Base-by-base conservation (phyloP, 2,888 invertebrate genomes). In the Dicycla oo region DNA sequence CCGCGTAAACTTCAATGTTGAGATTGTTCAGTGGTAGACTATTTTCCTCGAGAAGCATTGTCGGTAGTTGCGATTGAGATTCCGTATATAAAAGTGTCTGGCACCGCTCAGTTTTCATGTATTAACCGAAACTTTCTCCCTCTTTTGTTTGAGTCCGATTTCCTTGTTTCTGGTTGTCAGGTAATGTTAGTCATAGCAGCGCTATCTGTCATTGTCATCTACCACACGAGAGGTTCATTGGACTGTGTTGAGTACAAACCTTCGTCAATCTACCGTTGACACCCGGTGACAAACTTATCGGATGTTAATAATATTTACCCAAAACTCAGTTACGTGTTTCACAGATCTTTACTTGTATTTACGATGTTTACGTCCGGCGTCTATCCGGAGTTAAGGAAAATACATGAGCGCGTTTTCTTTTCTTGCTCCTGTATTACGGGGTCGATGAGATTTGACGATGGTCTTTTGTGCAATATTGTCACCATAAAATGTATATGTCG, bases 251-350 rank as follows among this genome's bases (percentile, higher is more conserved):
- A 72, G 69, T 43, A 67, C 53, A 70, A 60, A 85, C 84, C 84
- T 84, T 85, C 82, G 84, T 85, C 86, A 85, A 74, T 78, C 76
- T 62, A 71, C 45, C 15, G 72, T 51, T 81, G 84, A 81, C 79
- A 66, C 75, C 15, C 57, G 23, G 68, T 72, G 81, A 81, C 77
- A 80, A 81, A 84, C 84, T 79, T 81, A 78, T 78, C 56, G 70
- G 54, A 61, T 64, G 65, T 65, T 77, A 74, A 71, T 81, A 72
- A n/a, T 80, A 69, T 64, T 70, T 81, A 78, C 71, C 67, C 58
- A n/a, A 68, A 77, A 68, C 69, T 74, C 62, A 69, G 73, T 78
- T 75, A 73, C 66, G 66, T 57, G 74, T 82, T 69, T 66, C 61
- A 57, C 40, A 53, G 71, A 67, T 79, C 66, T 69, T 75, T 65